Conservation (phyloP, 2,888 invertebrate species). For the Aplocera efformata region DNA sequence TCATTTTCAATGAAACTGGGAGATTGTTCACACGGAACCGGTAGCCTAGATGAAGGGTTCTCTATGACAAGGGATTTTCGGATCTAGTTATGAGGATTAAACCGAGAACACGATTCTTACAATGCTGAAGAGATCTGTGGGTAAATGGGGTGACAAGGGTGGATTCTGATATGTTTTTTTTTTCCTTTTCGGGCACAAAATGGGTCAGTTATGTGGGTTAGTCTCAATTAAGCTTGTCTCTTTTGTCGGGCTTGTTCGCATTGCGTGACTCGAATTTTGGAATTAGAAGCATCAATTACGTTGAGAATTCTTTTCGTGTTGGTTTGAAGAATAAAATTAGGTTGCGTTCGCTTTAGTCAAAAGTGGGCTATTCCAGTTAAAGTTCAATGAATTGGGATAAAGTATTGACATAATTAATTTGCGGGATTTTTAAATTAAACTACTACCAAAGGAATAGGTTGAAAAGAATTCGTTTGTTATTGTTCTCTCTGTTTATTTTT, state of each 20-base stretch:
- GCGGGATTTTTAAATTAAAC: too few relatives aligned
- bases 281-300: constrained; percentile 9
- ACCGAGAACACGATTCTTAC: constrained; percentile 36
- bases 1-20: not conserved
- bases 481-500: too few relatives aligned
- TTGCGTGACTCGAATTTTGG: constrained; percentile 30
- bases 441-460: too few relatives aligned
- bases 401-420: too few relatives aligned
- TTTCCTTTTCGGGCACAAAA: constrained; percentile 20
- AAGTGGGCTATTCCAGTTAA: too few relatives aligned
- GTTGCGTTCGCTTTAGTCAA: too few relatives aligned
- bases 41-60: constrained; percentile 51
- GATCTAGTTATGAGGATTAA: constrained; percentile 47
- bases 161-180: constrained; percentile 21
- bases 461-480: too few relatives aligned
- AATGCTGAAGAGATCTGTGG: constrained; percentile 40
- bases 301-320: too few relatives aligned
- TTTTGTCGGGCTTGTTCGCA: constrained; percentile 30
- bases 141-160: constrained; percentile 28
- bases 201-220: constrained; percentile 32
- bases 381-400: too few relatives aligned
- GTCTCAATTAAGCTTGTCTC: constrained; percentile 34
- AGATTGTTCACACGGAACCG: constrained; percentile 42
- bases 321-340: too few relatives aligned
- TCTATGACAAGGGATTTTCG: constrained; percentile 50